These are phyloP conservation scores for Xestia c-nigrum DNA, from an alignment of 2,888 invertebrate species.

Conservation along the genomic window DNA sequence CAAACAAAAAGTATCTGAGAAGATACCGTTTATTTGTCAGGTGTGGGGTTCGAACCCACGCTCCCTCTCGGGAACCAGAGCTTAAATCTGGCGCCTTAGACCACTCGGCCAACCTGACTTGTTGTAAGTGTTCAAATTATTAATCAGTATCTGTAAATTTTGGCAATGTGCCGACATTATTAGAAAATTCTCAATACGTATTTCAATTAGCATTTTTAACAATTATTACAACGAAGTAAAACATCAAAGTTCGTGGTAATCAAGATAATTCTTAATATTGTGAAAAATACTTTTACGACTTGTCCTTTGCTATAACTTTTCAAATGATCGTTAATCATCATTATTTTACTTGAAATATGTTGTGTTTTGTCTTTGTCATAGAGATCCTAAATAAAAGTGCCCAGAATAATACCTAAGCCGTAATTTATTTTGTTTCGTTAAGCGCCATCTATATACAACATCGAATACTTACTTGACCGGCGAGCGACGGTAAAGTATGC, in stretches of 20 bases:
- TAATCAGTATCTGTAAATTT: neutral
- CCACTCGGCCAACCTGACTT: constrained; percentile 95
- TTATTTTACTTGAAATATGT: no score
- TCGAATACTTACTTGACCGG: rapidly evolving
- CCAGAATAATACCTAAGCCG: no score
- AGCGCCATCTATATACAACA: constrained; percentile 30
- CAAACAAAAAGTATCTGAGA: neutral
- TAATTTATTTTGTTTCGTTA: neutral
- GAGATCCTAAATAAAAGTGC: neutral
- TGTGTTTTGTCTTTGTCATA: neutral
- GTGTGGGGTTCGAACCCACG: constrained; percentile 96
- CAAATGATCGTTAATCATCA: no score
- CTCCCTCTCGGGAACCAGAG: constrained; percentile 95
- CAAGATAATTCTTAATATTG: neutral
- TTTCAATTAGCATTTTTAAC: neutral
- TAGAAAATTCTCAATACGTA: neutral
- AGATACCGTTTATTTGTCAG: constrained; percentile 85
- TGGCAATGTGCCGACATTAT: constrained; percentile 55
- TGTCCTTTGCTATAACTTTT: neutral
- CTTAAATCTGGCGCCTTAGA: constrained; percentile 96
- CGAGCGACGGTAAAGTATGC: neutral
- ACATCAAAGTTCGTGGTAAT: neutral
- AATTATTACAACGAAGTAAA: neutral
- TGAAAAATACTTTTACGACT: neutral
- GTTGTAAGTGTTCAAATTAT: constrained; percentile 39